Base-by-base conservation (phyloP, 2,797 vertebrate genomes). In the Octomys mimax region DNA sequence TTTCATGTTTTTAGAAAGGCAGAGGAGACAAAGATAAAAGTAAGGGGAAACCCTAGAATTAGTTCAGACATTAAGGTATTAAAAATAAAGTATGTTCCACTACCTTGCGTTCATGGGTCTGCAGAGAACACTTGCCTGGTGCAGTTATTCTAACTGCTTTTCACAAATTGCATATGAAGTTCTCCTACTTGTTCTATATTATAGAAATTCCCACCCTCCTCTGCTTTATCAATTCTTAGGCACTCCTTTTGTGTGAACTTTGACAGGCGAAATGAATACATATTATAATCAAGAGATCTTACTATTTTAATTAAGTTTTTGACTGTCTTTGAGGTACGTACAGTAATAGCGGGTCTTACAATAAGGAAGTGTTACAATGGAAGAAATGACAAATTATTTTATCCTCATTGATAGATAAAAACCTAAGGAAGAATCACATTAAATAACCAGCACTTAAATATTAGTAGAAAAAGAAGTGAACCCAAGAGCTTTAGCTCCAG, bases 351-450 rank as follows among this genome's bases (percentile, higher is more conserved):
- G 7, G 52, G 22, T 75, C 49, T 89, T 96, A 75, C 9, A 85
- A 49, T 92, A 64, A 59, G 36, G 24, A 6, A 16, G 70, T 92
- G 14, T 52, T 82, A 88, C 61, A 91, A 78, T 46, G 87, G 49
- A 79, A 39, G 49, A 87, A 89, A 70, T 64, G 68, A 36, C 39
- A 61, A 52, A 24, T 52, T 68, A 6, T 84, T 95, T 95, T 95
- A 57, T 89, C 49, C 21, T 64, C 77, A 90, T 78, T 87, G 91
- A 81, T 14, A 78, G n/a, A 61, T 92, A 54, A 57, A 78, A 90
- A 57, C 6, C 14, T 19, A 11, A 92, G 42, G n/a, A 18, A 39
- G 18, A 82, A 33, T 85, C 33, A 49, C 46, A 64, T 75, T 78
- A 79, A 92, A 64, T 88, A 78, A 77, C 33, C 86, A 2, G 57